Conservation (phyloP, 2,888 invertebrate genomes). For the Phortica magna region DNA sequence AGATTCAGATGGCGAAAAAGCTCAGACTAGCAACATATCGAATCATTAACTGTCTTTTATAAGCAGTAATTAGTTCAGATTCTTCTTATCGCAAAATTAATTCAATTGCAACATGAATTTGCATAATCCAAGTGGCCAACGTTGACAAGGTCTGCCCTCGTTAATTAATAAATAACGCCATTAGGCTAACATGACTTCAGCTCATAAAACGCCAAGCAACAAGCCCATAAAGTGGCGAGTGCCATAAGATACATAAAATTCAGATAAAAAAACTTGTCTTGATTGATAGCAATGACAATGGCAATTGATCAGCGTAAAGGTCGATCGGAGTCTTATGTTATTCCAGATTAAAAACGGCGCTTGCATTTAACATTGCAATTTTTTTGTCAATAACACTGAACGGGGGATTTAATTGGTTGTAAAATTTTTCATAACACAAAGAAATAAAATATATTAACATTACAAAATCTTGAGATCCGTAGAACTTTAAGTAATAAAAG, state of each 20-base stretch:
- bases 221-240: not conserved
- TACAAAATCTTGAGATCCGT: no score
- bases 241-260: conserved; percentile 4
- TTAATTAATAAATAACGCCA: conserved; percentile 15
- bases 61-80: not conserved
- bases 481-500: no score
- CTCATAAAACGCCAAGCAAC: not conserved
- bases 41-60: not conserved
- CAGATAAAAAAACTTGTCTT: conserved; percentile 3
- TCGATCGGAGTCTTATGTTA: not conserved
- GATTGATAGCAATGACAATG: not conserved
- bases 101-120: not conserved
- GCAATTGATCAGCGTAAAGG: conserved; percentile 6
- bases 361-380: not conserved
- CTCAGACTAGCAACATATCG: not conserved
- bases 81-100: not conserved
- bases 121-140: not conserved
- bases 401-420: no score
- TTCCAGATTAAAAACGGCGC: not conserved
- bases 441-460: no score
- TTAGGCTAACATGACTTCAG: conserved; percentile 1
- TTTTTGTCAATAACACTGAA: no score
- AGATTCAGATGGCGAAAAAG: no score
- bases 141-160: conserved; percentile 6
- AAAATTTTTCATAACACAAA: no score